Percentiles rank a stretch among this genome's conserved stretches.
Evolutionary conservation across 2,888 invertebrate species (phyloP).

Genomic region (Seira sanloemensis): DNA sequence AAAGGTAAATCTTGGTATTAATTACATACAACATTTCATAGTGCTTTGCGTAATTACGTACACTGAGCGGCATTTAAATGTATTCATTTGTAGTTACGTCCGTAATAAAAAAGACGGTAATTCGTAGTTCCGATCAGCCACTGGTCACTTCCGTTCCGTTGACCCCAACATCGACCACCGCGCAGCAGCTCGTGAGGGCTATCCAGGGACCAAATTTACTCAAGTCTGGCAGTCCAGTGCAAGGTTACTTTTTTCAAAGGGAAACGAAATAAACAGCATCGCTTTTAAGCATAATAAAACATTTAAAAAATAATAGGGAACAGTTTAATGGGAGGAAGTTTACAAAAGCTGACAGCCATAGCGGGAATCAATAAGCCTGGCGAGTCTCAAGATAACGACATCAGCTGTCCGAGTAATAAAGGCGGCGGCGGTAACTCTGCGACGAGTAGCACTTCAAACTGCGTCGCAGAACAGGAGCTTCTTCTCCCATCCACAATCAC

Average conservation of each 20-base stretch:
- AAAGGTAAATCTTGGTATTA: conserved; percentile 2
- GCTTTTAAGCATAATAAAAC: too few species aligned
- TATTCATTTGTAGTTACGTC: not conserved
- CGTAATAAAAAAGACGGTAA: conserved; percentile 45
- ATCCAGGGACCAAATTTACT: conserved; percentile 34
- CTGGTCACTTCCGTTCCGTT: not conserved
- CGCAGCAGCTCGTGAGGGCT: conserved; percentile 22
- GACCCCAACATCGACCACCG: not conserved
- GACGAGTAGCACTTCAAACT: not conserved
- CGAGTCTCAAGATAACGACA: not conserved
- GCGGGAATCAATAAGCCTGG: not conserved
- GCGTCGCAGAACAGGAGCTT: not conserved
- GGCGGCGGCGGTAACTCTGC: not conserved
- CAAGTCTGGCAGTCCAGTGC: conserved; percentile 14
- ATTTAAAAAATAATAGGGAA: too few species aligned
- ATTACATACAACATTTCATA: too few species aligned
- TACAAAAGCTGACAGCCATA: conserved; percentile 29
- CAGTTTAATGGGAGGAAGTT: conserved; percentile 23
- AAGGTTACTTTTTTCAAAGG: not conserved
- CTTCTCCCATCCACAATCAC: not conserved
- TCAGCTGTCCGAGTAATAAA: not conserved
- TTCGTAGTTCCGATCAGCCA: conserved; percentile 34
- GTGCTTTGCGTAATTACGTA: too few species aligned
- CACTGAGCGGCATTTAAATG: too few species aligned
- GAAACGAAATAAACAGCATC: too few species aligned